A percentile compares a stretch with the other conserved stretches of the same genome.
phyloP scores from a whole-genome alignment of 2,113 vertebrate genomes.

The Pollimyrus isidori region DNA sequence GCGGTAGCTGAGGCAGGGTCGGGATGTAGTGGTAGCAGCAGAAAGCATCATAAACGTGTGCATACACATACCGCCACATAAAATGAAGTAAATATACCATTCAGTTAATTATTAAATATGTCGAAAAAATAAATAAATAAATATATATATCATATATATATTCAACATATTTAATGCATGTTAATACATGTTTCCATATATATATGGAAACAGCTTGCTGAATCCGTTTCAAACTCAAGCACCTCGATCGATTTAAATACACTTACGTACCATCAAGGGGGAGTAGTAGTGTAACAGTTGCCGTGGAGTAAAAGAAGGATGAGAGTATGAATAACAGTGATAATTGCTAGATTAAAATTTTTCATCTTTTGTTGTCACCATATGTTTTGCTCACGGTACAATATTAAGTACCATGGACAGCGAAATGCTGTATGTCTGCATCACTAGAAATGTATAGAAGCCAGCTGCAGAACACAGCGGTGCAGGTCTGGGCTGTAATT shows the following conservation, averaged over 20 bases:
- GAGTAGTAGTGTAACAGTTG: not conserved
- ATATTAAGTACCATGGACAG: not conserved
- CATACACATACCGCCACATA: not conserved
- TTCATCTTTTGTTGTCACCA: not conserved
- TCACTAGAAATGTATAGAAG: not conserved
- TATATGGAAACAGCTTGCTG: conserved; percentile 51
- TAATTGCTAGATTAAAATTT: not conserved
- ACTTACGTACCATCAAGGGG: not conserved
- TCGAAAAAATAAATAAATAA: not conserved
- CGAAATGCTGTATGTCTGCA: not conserved
- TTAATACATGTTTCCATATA: too few species aligned
- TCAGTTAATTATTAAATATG: not conserved
- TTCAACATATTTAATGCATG: too few species aligned
- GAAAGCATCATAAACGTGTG: conserved; percentile 14
- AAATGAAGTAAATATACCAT: conserved; percentile 43
- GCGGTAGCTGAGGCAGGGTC: conserved; percentile 40
- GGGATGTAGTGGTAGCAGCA: conserved; percentile 18
- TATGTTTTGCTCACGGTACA: not conserved
- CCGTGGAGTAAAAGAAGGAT: not conserved
- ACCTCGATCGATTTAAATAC: conserved; percentile 14
- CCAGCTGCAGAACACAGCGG: not conserved
- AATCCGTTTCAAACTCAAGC: conserved; percentile 42
- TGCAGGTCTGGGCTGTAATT: not conserved
- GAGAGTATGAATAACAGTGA: not conserved
- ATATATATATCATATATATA: too few species aligned